These are phyloP conservation scores for Drosophila ogumai DNA, from an alignment of 1,140 invertebrate genomes.

Conservation along the genomic window DNA sequence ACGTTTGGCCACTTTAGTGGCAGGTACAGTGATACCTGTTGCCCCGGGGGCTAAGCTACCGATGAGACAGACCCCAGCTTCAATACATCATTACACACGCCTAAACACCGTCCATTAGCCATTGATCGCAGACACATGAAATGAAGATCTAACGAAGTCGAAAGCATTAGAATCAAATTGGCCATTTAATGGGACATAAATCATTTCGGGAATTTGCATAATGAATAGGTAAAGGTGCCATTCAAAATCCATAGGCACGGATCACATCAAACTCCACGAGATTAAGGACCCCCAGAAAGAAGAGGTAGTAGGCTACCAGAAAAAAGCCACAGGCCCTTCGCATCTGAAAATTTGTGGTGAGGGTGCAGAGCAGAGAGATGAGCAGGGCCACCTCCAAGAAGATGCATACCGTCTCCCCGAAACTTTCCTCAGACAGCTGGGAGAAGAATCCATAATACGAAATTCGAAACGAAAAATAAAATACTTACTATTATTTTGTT, in stretches of 20 bases:
- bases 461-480: background rate
- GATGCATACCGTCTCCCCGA: conserved; percentile 30
- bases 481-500: background rate
- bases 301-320: conserved; percentile 18
- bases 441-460: accelerated
- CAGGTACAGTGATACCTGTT: conserved; percentile 34
- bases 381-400: conserved; percentile 26
- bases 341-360: conserved; percentile 36
- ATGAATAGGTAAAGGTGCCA: background rate
- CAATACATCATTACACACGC: conserved; percentile 38
- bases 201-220: conserved; percentile 38
- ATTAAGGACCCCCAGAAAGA: background rate
- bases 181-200: conserved; percentile 44
- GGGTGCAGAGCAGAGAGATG: conserved; percentile 11
- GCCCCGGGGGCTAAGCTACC: conserved; percentile 13
- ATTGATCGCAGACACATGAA: conserved; percentile 18
- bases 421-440: conserved; percentile 1
- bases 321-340: conserved; percentile 21
- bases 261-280: conserved; percentile 16
- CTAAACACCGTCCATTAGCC: conserved; percentile 39
- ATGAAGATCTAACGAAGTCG: conserved; percentile 36
- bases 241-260: conserved; percentile 14
- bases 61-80: conserved; percentile 17
- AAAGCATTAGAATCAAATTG: conserved; percentile 27
- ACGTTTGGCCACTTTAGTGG: conserved; percentile 45